Base-by-base conservation (phyloP, 1,140 invertebrate species). In the Lanistes nyassanus region DNA sequence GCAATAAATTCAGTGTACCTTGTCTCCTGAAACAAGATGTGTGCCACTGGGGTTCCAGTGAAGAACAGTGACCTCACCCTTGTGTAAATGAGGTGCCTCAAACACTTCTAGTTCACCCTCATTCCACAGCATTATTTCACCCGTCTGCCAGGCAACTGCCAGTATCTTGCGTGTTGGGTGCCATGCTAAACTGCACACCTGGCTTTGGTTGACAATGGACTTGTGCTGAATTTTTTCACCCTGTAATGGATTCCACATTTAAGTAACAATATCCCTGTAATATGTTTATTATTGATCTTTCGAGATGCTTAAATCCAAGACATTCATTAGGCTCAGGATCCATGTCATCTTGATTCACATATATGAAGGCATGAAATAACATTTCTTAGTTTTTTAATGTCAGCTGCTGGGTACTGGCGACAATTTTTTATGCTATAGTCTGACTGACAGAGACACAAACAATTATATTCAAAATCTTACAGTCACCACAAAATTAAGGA, bases 111-210 rank as follows among this genome's bases (percentile, higher is more conserved):
- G 91, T 80, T 88, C 88, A 82, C 82, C 81, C 80, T 93, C 92
- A 81, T 93, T 92, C 94, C 94, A 95, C 70, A 96, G 91, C 83
- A 93, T 92, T 0, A 98, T 89, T 84, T 96, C 95, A 56, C 97
- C 97, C 85, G 93, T 95, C 88, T 97, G 95, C 95, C 96, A 98
- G 13, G 96, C 95, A 70, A 94, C 93, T 6, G 94, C 94, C 65
- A 98, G 86, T 72, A 96, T 91, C 62, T 93, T 92, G 82, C 93
- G 93, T 55, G 92, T 93, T 3, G 97, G 96, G 91, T 99, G 97
- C 97, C 97, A 99, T 5, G 92, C 91, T 31, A 98, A 86, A 7
- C 93, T 92, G 19, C 94, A 94, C 3, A 84, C 81, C 34, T 82
- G 78, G 58, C 80, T 78, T 26, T 83, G 80, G 71, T 84, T 80